A percentile compares a stretch with the other conserved stretches of the same genome.
phyloP scores from a whole-genome alignment of 2,113 vertebrate genomes.

The Uria lomvia region DNA sequence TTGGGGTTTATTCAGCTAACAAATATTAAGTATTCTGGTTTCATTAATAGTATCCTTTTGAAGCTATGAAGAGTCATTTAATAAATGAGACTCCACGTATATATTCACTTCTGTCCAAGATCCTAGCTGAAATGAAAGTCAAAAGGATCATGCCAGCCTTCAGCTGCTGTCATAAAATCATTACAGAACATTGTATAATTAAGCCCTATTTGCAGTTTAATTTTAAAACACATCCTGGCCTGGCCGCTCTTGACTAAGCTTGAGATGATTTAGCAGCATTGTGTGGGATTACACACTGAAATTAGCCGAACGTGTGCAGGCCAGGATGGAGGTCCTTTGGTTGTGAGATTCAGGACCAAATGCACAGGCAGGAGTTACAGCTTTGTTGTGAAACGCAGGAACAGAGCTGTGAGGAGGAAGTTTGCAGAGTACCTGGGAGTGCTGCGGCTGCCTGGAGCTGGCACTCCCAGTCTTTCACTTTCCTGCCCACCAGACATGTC shows the following conservation, averaged over 20 bases:
- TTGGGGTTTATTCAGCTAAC: neutral
- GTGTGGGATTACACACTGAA: neutral
- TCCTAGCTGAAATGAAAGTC: neutral
- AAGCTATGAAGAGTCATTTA: neutral
- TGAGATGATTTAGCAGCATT: neutral
- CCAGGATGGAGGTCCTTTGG: neutral
- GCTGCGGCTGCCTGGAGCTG: neutral
- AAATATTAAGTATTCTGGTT: neutral
- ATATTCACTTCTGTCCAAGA: neutral
- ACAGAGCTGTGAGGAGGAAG: neutral
- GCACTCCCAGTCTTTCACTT: conserved; percentile 50
- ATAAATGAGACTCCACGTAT: neutral
- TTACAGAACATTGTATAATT: neutral
- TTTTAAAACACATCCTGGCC: conserved; percentile 6
- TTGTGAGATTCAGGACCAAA: neutral
- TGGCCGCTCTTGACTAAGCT: neutral
- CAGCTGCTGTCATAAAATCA: neutral
- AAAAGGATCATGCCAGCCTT: neutral
- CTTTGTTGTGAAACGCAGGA: neutral
- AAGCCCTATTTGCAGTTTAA: neutral
- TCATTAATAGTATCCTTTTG: neutral
- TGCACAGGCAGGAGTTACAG: neutral
- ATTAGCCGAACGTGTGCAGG: neutral
- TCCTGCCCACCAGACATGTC: conserved; percentile 63
- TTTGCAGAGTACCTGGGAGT: neutral